Percentiles rank a stretch among this genome's conserved stretches.
Conservation (phyloP, 2,797 vertebrate genomes). For the Falco berigora region DNA sequence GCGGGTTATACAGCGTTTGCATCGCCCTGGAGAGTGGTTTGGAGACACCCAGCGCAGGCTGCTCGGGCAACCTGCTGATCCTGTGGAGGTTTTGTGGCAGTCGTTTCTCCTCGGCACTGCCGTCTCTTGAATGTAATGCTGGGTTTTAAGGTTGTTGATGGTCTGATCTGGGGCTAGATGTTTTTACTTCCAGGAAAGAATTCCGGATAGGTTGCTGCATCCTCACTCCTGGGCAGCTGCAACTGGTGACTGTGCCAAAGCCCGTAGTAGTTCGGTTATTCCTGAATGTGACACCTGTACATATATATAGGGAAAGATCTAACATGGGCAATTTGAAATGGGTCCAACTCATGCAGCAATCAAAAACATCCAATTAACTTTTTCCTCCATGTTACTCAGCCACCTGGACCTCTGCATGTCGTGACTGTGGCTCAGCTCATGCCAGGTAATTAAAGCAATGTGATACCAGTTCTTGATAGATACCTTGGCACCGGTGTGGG, state of each 20-base stretch:
- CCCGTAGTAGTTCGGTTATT: not conserved
- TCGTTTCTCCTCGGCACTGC: not conserved
- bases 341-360: not conserved
- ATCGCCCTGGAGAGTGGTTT: too few relatives aligned
- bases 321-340: not conserved
- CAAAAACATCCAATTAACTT: not conserved
- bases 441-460: not conserved
- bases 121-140: not conserved
- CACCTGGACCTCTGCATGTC: not conserved
- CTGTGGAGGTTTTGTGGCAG: not conserved
- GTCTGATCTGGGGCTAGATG: not conserved
- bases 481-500: not conserved
- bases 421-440: not conserved
- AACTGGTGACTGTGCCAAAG: not conserved
- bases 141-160: fast-evolving
- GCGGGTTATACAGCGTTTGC: not conserved
- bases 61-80: not conserved
- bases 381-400: not conserved
- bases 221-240: not conserved
- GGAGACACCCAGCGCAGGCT: not conserved
- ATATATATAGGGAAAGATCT: not conserved
- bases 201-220: not conserved
- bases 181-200: not conserved
- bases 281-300: not conserved
- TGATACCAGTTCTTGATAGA: not conserved